phyloP scores from a whole-genome alignment of 1,140 invertebrate genomes.

The Carposina sasakii region DNA sequence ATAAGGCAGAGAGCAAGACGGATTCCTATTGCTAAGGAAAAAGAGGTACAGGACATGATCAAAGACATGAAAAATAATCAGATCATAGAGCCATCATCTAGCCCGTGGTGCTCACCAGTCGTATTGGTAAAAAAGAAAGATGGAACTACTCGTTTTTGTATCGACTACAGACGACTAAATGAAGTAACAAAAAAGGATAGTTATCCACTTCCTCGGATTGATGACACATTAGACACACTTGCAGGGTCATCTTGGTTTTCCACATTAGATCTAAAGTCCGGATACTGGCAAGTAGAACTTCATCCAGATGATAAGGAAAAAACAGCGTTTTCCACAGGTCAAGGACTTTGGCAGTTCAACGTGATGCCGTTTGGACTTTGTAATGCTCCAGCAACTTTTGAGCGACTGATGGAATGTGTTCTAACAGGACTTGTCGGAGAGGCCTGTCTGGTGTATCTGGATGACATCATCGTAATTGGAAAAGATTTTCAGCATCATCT shows the following conservation, averaged over 20 bases:
- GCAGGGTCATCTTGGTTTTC: constrained; percentile 35
- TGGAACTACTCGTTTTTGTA: constrained; percentile 21
- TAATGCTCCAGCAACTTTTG: constrained; percentile 24
- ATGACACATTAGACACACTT: constrained; percentile 34
- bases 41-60: not conserved
- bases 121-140: constrained; percentile 18
- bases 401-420: constrained; percentile 33
- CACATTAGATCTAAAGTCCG: constrained; percentile 38
- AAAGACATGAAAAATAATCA: not conserved
- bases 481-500: constrained; percentile 36
- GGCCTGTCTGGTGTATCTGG: constrained; percentile 31
- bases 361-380: constrained; percentile 27
- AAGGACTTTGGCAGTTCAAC: constrained; percentile 37
- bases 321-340: constrained; percentile 37
- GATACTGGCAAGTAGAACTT: constrained; percentile 48
- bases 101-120: constrained; percentile 24
- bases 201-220: constrained; percentile 31
- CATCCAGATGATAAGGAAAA: constrained; percentile 27
- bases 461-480: constrained; percentile 44
- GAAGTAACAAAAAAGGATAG: constrained; percentile 33
- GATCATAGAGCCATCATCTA: constrained; percentile 6
- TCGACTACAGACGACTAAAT: constrained; percentile 38
- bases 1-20: not conserved
- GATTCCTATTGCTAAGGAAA: not conserved
- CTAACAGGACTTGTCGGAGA: constrained; percentile 25